Base-by-base conservation (phyloP, 2,113 vertebrate genomes). In the Myanophis thanlyinensis region DNA sequence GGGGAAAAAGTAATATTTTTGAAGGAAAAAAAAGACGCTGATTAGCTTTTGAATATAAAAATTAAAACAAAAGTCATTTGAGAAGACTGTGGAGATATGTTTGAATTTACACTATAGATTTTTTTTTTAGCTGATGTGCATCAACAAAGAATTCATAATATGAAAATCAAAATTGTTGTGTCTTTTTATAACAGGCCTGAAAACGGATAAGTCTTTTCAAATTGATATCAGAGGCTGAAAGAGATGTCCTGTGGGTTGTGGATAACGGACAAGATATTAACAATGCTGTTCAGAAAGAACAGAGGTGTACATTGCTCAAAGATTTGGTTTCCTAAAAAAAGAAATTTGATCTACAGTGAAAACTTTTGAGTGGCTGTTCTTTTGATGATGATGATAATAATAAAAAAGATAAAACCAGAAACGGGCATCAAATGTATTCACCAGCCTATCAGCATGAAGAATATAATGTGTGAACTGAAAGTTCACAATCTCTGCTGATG, bases 301-400 rank as follows among this genome's bases (percentile, higher is more conserved):
- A 62, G 8, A 35, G 11, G 87, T 92, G 92, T 44, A 84, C 91
- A 56, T 18, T 85, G 86, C 23, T 91, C 46, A 93, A 87, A 89
- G 2, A 54, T 49, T 93, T 22, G 46, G 91, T 27, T 44, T 52
- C 47, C 59, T 93, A 92, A 91, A 88, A 54, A 92, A 85, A 92
- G 89, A n/a, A 2, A 67, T 85, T 93, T 95, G 27, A 93, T 94
- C 91, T 93, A 90, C n/a, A 27, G 84, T 44, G 93, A 92, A 80
- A 47, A 22, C 10, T 23, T 48, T 93, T 54, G 35, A 56, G 30
- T 11, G 30, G 30, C 30, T 87, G 44, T 15, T 40, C 59, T 88
- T 48, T 88, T 73, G 35, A n/a, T 52, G 30, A n/a, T 52, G 30
- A 40, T 40, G 11, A 44, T 40, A 84, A 51, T 40, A 80, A 80